phyloP scores from a whole-genome alignment of 2,797 vertebrate species.

The Acridotheres tristis region DNA sequence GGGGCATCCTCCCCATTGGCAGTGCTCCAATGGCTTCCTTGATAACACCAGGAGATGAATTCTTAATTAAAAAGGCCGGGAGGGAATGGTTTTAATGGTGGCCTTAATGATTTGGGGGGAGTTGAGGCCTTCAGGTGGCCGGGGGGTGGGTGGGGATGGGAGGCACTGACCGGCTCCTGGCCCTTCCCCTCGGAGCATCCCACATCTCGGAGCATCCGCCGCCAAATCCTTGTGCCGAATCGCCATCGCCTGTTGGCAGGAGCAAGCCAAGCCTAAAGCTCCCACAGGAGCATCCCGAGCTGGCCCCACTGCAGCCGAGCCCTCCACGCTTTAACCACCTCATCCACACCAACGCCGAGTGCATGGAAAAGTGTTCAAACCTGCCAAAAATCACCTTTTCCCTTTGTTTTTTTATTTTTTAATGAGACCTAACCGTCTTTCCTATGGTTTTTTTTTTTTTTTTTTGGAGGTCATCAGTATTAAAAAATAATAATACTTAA shows the following conservation, averaged over 20 bases:
- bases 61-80: background rate
- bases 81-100: constrained; percentile 33
- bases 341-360: constrained; percentile 49
- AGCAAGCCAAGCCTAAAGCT: background rate
- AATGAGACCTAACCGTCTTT: constrained; percentile 56
- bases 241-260: fast-evolving
- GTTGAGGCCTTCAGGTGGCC: background rate
- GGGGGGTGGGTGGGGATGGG: background rate
- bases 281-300: background rate
- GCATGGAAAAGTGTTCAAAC: constrained; percentile 65
- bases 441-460: constrained; percentile 55
- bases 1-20: background rate
- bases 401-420: constrained; percentile 35
- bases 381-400: constrained; percentile 75
- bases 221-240: background rate
- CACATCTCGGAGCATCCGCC: fast-evolving
- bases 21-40: background rate
- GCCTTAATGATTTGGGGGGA: constrained; percentile 55
- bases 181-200: background rate
- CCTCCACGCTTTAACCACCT: constrained; percentile 1
- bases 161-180: background rate
- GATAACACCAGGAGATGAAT: background rate
- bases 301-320: background rate
- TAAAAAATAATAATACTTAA: constrained; percentile 80
- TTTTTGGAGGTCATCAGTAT: constrained; percentile 81